Evolutionary conservation across 2,888 invertebrate genomes (phyloP).

Genomic region (Coleophora flavipennella): DNA sequence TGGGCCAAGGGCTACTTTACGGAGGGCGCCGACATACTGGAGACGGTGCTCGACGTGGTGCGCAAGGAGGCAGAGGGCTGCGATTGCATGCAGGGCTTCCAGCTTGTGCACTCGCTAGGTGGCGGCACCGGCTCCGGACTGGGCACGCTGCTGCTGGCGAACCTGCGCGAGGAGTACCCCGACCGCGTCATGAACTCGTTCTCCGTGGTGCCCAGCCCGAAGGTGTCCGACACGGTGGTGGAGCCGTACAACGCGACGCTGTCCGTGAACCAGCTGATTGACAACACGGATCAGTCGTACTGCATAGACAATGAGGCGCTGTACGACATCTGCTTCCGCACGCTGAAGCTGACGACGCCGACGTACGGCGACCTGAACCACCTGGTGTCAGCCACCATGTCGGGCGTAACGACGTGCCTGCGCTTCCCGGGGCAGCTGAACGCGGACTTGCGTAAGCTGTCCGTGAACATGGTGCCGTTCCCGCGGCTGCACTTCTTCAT

Average conservation of each 20-base stretch:
- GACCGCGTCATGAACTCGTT: constrained; percentile 79
- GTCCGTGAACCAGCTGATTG: constrained; percentile 76
- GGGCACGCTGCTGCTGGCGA: constrained; percentile 78
- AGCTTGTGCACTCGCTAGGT: constrained; percentile 78
- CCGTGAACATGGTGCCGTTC: constrained; percentile 77
- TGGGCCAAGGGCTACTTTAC: constrained; percentile 79
- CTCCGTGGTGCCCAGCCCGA: constrained; percentile 80
- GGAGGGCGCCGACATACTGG: constrained; percentile 76
- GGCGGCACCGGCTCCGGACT: constrained; percentile 83
- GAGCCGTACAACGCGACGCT: constrained; percentile 80
- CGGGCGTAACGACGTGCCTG: constrained; percentile 55
- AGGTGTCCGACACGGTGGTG: constrained; percentile 81
- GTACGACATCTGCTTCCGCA: constrained; percentile 84
- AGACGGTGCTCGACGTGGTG: constrained; percentile 70
- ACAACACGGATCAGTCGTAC: constrained; percentile 75
- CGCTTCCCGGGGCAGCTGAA: constrained; percentile 65
- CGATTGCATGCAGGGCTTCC: constrained; percentile 77
- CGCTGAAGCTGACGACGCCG: constrained; percentile 78
- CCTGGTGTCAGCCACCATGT: constrained; percentile 50
- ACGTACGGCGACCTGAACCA: constrained; percentile 83
- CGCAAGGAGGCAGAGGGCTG: constrained; percentile 76
- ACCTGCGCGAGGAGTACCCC: constrained; percentile 80
- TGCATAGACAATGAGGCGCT: constrained; percentile 85
- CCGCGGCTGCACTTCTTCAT: constrained; percentile 76
- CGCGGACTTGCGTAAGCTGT: constrained; percentile 78